A percentile compares a stretch with the other conserved stretches of the same genome.
phyloP scores from a whole-genome alignment of 2,888 invertebrate species.

The Oithona nana region DNA sequence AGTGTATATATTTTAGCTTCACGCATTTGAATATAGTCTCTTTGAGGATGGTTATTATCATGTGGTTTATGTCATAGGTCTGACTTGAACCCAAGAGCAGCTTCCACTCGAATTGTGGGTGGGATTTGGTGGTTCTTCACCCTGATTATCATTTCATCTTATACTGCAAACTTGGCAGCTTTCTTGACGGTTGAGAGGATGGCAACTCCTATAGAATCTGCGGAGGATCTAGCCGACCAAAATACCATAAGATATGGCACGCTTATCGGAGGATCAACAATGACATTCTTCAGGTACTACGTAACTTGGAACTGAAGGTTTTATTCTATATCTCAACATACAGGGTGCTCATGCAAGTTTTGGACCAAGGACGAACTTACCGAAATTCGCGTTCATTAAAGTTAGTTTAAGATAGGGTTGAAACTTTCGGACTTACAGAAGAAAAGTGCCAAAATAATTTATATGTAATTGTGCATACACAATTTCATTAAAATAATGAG shows the following conservation, averaged over 20 bases:
- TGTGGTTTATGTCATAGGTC: conserved; percentile 20
- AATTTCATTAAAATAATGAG: too few species aligned
- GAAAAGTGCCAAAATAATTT: too few species aligned
- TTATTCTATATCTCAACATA: too few species aligned
- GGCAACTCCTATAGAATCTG: conserved; percentile 64
- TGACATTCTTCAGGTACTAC: conserved; percentile 70
- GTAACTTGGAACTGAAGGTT: too few species aligned
- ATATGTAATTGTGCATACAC: too few species aligned
- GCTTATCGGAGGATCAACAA: conserved; percentile 59
- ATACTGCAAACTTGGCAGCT: conserved; percentile 77
- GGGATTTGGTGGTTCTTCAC: conserved; percentile 52
- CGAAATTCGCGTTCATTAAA: too few species aligned
- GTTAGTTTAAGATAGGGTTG: too few species aligned
- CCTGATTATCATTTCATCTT: conserved; percentile 69
- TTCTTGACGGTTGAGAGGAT: conserved; percentile 74
- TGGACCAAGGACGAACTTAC: too few species aligned
- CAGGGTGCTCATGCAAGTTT: too few species aligned
- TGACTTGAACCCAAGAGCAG: conserved; percentile 32
- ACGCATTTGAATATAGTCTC: neutral
- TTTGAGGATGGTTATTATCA: neutral
- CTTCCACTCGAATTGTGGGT: conserved; percentile 37
- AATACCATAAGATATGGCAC: conserved; percentile 68
- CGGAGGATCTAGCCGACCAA: conserved; percentile 63
- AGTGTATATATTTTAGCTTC: neutral
- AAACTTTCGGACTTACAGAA: too few species aligned